phyloP scores from a whole-genome alignment of 2,113 vertebrate genomes.

The Proteles cristata region DNA sequence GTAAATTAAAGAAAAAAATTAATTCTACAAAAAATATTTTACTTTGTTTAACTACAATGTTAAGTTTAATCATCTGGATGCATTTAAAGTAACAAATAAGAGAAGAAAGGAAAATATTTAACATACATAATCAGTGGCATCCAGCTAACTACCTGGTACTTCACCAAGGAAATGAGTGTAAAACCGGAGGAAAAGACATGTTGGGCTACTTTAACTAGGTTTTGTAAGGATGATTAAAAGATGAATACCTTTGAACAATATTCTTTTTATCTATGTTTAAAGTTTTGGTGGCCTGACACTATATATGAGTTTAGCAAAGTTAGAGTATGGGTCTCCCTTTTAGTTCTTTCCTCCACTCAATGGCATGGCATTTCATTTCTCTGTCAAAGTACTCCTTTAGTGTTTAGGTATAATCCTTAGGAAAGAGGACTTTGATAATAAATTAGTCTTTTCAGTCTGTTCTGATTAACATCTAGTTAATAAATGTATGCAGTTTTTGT shows the following conservation, averaged over 20 bases:
- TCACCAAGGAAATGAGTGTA: not conserved
- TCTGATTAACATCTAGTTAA: not conserved
- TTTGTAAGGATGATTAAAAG: not conserved
- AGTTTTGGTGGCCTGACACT: accelerated
- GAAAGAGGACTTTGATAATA: not conserved
- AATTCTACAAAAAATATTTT: not conserved
- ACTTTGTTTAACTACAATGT: not conserved
- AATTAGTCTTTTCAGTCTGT: not conserved
- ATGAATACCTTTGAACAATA: not conserved
- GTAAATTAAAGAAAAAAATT: not conserved
- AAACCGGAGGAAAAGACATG: not conserved
- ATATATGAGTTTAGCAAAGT: not conserved
- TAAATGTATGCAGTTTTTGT: not conserved
- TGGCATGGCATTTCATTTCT: not conserved
- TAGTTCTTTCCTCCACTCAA: not conserved
- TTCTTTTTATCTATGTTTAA: not conserved
- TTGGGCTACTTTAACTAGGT: not conserved
- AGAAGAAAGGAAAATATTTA: not conserved
- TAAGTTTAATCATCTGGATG: not conserved
- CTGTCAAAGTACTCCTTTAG: not conserved
- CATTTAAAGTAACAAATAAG: slow-evolving; percentile 19
- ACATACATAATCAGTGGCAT: not conserved
- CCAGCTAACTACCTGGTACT: not conserved
- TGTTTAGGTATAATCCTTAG: not conserved
- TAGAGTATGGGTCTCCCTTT: not conserved